These are phyloP conservation scores for Magallana nippona DNA, from an alignment of 2,888 invertebrate species.

Conservation along the genomic window DNA sequence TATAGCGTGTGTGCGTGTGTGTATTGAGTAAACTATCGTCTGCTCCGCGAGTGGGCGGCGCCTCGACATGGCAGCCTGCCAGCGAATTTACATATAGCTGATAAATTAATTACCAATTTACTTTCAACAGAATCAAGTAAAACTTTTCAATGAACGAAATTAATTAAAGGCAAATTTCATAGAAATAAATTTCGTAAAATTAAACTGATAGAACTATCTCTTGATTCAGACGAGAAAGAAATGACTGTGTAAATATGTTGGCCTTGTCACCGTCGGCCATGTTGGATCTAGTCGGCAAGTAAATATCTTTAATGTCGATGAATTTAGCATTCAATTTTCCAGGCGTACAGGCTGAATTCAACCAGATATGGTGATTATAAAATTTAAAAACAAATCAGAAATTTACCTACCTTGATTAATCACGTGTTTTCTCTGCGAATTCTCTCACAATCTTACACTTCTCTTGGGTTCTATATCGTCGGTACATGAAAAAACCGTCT, in stretches of 20 bases:
- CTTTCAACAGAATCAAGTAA: constrained; percentile 37
- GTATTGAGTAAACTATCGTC: constrained; percentile 50
- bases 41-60: constrained; percentile 50
- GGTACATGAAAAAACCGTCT: constrained; percentile 35
- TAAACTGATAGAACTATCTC: not conserved
- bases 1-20: constrained; percentile 15
- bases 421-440: not conserved
- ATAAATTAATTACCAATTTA: constrained; percentile 53
- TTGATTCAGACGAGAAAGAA: constrained; percentile 13
- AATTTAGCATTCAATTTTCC: constrained; percentile 40
- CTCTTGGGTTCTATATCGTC: constrained; percentile 29
- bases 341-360: constrained; percentile 16
- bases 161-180: constrained; percentile 38
- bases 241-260: constrained; percentile 34
- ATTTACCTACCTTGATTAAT: constrained; percentile 4
- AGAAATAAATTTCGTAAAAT: constrained; percentile 37
- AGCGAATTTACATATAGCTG: constrained; percentile 52
- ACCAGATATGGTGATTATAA: not conserved
- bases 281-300: constrained; percentile 44
- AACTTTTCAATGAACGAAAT: constrained; percentile 41
- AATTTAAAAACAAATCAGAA: constrained; percentile 35
- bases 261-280: constrained; percentile 45
- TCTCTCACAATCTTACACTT: not conserved
- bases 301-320: constrained; percentile 1
- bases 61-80: constrained; percentile 47